Evolutionary conservation across 2,888 invertebrate species (phyloP).

Genomic region (Malachius bipustulatus): DNA sequence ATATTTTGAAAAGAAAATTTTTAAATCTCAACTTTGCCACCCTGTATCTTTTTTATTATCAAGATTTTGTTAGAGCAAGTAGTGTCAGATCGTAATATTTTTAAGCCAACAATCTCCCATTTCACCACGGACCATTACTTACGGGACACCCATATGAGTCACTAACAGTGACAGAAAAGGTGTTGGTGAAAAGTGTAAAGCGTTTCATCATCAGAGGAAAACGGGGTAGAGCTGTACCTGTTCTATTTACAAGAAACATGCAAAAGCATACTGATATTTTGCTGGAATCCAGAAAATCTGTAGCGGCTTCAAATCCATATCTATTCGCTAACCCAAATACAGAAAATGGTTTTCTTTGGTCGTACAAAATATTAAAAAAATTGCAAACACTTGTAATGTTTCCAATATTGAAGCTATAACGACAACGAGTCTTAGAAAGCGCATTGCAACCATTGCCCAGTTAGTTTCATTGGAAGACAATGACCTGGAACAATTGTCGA

Average conservation of each 20-base stretch:
- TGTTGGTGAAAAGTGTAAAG: slow-evolving; percentile 1
- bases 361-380: slow-evolving; percentile 3
- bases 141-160: too few species aligned
- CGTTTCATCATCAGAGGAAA: too few species aligned
- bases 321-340: slow-evolving; percentile 3
- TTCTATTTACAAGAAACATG: too few species aligned
- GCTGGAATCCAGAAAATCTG: slow-evolving; percentile 3
- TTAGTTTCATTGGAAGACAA: slow-evolving; percentile 3
- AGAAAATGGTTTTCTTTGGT: slow-evolving; percentile 1
- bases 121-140: too few species aligned
- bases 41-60: too few species aligned
- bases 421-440: slow-evolving; percentile 3
- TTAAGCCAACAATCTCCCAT: too few species aligned
- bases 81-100: too few species aligned
- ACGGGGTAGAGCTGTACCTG: too few species aligned
- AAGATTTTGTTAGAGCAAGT: too few species aligned
- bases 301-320: slow-evolving; percentile 1
- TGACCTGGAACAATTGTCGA: slow-evolving; percentile 4
- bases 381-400: slow-evolving; percentile 1
- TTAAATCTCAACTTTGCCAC: too few species aligned
- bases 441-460: slow-evolving; percentile 3
- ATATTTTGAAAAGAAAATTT: too few species aligned
- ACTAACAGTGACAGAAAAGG: slow-evolving; percentile 3
- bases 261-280: slow-evolving; percentile 3
- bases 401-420: slow-evolving; percentile 2